phyloP scores from a whole-genome alignment of 2,888 invertebrate genomes.

The Lycia hirtaria region DNA sequence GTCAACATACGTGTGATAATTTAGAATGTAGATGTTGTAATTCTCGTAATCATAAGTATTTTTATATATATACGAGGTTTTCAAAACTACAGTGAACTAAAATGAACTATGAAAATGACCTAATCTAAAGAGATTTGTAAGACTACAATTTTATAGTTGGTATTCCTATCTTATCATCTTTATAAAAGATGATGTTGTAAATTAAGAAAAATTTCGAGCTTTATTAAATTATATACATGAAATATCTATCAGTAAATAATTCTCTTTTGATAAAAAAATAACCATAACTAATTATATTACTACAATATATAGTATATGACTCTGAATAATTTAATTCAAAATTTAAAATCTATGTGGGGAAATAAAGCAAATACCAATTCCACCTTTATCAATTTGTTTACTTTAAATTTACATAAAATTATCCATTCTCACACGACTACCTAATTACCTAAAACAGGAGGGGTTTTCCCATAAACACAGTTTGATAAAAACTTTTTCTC shows the following conservation, averaged over 20 bases:
- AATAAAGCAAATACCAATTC: too few relatives aligned
- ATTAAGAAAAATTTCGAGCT: slow-evolving; percentile 4
- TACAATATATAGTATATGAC: too few relatives aligned
- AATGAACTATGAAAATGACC: not conserved
- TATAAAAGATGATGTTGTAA: not conserved
- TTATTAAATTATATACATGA: not conserved
- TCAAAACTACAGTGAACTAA: not conserved
- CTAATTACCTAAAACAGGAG: too few relatives aligned
- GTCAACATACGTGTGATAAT: not conserved
- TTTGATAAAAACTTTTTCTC: too few relatives aligned
- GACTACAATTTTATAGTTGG: not conserved
- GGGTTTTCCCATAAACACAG: too few relatives aligned
- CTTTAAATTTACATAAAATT: too few relatives aligned
- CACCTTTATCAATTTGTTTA: too few relatives aligned
- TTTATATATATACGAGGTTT: not conserved
- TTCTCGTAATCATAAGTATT: not conserved
- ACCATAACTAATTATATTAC: too few relatives aligned
- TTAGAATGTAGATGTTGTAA: not conserved
- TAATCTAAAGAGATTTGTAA: not conserved
- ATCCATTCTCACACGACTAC: too few relatives aligned
- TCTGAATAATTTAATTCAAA: too few relatives aligned
- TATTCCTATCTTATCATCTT: not conserved
- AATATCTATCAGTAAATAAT: not conserved
- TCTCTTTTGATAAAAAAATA: too few relatives aligned
- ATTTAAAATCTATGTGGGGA: too few relatives aligned